A percentile compares a stretch with the other conserved stretches of the same genome.
These are phyloP conservation scores for Ophonus ardosiacus DNA, from an alignment of 2,888 invertebrate genomes.

Conservation along the genomic window DNA sequence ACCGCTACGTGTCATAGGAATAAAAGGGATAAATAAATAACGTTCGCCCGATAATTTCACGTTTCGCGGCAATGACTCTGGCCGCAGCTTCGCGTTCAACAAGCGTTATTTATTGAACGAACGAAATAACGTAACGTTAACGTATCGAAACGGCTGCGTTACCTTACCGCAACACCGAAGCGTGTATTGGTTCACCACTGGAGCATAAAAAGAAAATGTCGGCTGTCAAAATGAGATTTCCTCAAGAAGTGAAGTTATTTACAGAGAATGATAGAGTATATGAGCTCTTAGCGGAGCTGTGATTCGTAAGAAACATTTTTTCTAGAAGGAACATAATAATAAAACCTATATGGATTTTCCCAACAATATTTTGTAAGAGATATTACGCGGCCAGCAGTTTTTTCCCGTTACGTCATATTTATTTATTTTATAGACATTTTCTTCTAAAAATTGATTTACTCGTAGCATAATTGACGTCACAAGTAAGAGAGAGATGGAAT, in stretches of 20 bases:
- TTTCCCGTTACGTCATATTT: background rate
- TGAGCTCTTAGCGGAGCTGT: background rate
- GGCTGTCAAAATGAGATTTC: slow-evolving; percentile 49
- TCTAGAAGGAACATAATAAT: background rate
- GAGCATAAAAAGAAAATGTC: slow-evolving; percentile 50
- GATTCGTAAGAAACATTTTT: slow-evolving; percentile 11
- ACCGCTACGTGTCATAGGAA: slow-evolving; percentile 32
- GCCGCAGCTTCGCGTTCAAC: background rate
- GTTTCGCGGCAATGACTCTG: background rate
- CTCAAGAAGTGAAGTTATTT: slow-evolving; percentile 39
- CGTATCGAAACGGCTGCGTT: slow-evolving; percentile 27
- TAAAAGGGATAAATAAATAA: slow-evolving; percentile 53
- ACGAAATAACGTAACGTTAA: slow-evolving; percentile 29
- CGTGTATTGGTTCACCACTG: slow-evolving; percentile 24
- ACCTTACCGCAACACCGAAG: background rate
- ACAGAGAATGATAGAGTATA: slow-evolving; percentile 32
- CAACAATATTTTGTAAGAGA: background rate
- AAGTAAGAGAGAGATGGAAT: too few relatives aligned
- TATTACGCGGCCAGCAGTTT: background rate
- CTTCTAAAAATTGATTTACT: too few relatives aligned
- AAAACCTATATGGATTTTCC: background rate
- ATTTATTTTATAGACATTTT: too few relatives aligned
- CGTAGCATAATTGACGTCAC: too few relatives aligned
- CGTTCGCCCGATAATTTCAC: slow-evolving; percentile 11
- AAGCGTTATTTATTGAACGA: slow-evolving; percentile 44